These are phyloP conservation scores for Seriola quinqueradiata DNA, from an alignment of 2,113 vertebrate species.

Conservation along the genomic window DNA sequence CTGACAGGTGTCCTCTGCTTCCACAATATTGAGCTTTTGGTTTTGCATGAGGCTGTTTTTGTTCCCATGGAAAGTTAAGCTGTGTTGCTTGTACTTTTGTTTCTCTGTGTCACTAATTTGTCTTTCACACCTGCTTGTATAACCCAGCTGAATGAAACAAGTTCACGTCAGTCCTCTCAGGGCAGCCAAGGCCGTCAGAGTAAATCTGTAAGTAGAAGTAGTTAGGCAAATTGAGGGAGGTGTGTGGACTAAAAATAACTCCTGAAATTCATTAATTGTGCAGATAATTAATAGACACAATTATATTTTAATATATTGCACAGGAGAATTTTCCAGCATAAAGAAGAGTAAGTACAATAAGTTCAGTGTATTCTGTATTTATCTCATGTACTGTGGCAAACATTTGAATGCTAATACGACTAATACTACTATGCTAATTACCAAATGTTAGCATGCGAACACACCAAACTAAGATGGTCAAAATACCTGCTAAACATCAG, in stretches of 20 bases:
- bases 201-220: not conserved
- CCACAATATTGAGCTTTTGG: not conserved
- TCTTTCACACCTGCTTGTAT: not conserved
- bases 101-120: not conserved
- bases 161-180: slow-evolving; percentile 1
- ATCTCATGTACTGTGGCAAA: no score
- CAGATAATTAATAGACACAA: not conserved
- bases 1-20: not conserved
- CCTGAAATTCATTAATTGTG: not conserved
- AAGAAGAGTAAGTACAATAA: no score
- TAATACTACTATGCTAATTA: no score
- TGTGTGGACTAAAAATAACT: not conserved
- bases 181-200: not conserved
- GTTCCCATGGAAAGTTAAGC: slow-evolving; percentile 7
- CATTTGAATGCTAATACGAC: no score
- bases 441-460: no score
- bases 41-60: not conserved
- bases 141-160: not conserved
- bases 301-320: no score
- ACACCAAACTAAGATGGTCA: no score
- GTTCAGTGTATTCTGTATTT: no score
- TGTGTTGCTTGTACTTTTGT: not conserved
- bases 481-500: no score
- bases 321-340: no score
- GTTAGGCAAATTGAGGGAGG: not conserved